These are phyloP conservation scores for Strongylocentrotus purpuratus DNA, from an alignment of 35 echinoderm and acorn worm species.

Conservation along the genomic window DNA sequence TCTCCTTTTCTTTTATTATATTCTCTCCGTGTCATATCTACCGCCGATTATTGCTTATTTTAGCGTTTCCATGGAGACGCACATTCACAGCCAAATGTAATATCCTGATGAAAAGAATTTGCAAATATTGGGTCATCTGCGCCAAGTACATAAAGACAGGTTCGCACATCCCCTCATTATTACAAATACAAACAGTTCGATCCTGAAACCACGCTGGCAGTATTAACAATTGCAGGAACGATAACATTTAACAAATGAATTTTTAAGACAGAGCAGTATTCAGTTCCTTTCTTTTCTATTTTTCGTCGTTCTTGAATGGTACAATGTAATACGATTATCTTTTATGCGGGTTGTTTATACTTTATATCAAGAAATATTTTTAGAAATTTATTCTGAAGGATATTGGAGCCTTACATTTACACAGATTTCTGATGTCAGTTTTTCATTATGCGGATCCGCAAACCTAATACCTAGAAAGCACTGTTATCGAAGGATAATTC, in stretches of 20 bases:
- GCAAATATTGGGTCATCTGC: background rate
- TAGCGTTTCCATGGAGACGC: background rate
- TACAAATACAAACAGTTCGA: background rate
- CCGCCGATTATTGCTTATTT: background rate
- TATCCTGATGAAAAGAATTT: background rate
- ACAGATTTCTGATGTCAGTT: too few relatives aligned
- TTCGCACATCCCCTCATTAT: background rate
- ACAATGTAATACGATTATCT: background rate
- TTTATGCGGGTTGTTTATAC: background rate
- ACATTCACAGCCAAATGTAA: background rate
- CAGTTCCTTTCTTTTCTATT: too few relatives aligned
- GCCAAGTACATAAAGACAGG: background rate
- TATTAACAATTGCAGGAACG: background rate
- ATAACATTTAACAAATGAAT: background rate
- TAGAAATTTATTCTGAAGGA: too few relatives aligned
- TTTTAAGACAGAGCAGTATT: background rate
- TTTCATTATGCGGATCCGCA: too few relatives aligned
- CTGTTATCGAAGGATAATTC: too few relatives aligned
- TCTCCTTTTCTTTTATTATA: background rate
- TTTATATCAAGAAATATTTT: background rate
- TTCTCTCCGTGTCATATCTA: background rate
- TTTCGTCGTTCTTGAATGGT: too few relatives aligned
- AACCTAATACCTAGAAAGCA: too few relatives aligned
- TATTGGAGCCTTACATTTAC: too few relatives aligned
- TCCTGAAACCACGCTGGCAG: background rate